Percentiles rank a stretch among this genome's conserved stretches.
Evolutionary conservation across 2,888 invertebrate genomes (phyloP).

Genomic region (Lasioglossum morio): DNA sequence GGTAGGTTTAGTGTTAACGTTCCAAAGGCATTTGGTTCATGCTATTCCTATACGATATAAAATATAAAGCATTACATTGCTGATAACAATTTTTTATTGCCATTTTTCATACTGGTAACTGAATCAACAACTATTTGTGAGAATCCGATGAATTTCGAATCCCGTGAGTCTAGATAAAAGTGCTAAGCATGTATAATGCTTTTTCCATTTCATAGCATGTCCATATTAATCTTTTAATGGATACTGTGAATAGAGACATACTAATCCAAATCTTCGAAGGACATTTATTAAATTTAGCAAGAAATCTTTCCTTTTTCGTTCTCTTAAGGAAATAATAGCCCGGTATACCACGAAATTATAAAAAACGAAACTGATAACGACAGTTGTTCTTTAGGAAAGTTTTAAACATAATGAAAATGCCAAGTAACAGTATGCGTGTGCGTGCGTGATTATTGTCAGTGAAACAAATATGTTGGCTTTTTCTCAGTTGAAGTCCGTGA

Average conservation of each 20-base stretch:
- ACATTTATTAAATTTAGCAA: neutral
- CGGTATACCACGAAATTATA: constrained; percentile 27
- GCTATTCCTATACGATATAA: constrained; percentile 45
- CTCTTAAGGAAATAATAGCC: neutral
- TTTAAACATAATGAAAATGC: constrained; percentile 5
- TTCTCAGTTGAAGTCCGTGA: neutral
- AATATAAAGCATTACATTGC: constrained; percentile 46
- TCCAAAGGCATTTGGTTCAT: constrained; percentile 49
- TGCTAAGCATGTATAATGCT: constrained; percentile 34
- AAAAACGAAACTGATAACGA: neutral
- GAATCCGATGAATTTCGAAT: constrained; percentile 44
- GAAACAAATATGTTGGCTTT: constrained; percentile 10
- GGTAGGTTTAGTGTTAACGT: neutral
- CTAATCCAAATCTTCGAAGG: neutral
- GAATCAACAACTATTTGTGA: constrained; percentile 38
- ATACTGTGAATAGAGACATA: neutral
- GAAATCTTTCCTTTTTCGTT: neutral
- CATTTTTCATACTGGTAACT: constrained; percentile 46
- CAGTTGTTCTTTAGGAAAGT: constrained; percentile 5
- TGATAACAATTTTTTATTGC: constrained; percentile 53
- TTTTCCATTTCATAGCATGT: constrained; percentile 41
- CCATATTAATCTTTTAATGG: constrained; percentile 48
- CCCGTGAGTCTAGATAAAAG: constrained; percentile 34
- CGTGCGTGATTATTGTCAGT: constrained; percentile 1
- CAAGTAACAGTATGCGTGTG: constrained; percentile 11